Percentiles rank a stretch among this genome's conserved stretches.
Conservation (phyloP, 2,113 vertebrate species). For the Halichoeres trimaculatus region DNA sequence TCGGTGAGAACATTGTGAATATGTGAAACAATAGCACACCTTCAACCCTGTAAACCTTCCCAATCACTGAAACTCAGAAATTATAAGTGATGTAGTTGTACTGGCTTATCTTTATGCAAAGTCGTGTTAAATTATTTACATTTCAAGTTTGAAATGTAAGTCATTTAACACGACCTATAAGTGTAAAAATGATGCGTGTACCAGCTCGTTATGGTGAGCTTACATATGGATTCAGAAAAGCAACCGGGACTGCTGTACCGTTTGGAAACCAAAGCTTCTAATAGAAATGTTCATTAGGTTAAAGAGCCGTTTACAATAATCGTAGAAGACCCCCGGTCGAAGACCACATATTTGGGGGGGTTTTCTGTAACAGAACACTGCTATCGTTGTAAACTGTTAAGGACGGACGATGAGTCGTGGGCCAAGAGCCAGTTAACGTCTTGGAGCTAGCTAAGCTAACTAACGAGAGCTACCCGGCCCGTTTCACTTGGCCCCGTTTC, state of each 20-base stretch:
- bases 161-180: too few relatives aligned
- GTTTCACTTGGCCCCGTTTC: constrained; percentile 38
- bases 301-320: constrained; percentile 1
- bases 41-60: background rate
- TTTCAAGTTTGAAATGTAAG: background rate
- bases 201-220: background rate
- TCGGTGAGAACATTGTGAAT: background rate
- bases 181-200: background rate
- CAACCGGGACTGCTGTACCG: background rate
- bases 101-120: background rate
- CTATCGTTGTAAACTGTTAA: background rate
- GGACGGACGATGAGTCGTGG: too few relatives aligned
- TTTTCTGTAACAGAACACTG: background rate
- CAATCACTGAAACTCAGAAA: constrained; percentile 9
- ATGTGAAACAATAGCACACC: background rate
- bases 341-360: fast-evolving
- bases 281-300: background rate
- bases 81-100: background rate
- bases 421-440: background rate
- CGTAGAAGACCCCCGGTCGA: background rate
- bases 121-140: background rate
- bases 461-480: constrained; percentile 60
- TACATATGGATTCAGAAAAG: background rate
- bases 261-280: background rate
- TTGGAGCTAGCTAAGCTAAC: constrained; percentile 40